phyloP scores from a whole-genome alignment of 2,888 invertebrate species.

The Cerceris ruficornis region DNA sequence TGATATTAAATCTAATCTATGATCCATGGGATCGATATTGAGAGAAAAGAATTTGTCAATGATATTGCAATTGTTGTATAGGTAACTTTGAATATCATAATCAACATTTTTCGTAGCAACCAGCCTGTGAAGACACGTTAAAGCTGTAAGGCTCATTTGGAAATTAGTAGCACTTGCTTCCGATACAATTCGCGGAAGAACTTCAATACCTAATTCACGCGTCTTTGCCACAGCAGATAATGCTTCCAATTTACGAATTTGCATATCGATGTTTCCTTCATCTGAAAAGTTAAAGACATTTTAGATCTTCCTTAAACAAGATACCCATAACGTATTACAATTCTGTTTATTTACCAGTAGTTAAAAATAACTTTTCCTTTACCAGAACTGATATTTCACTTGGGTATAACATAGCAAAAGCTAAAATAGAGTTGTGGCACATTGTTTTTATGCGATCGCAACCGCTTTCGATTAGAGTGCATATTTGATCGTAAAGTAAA shows the following conservation, averaged over 20 bases:
- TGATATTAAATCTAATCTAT: constrained; percentile 79
- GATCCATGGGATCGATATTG: constrained; percentile 53
- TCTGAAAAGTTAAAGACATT: constrained; percentile 63
- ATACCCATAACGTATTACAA: not conserved
- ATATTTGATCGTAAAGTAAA: constrained; percentile 83
- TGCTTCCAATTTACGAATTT: constrained; percentile 70
- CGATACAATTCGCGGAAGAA: constrained; percentile 70
- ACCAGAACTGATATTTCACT: constrained; percentile 83
- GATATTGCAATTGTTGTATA: constrained; percentile 81
- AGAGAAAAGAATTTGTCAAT: constrained; percentile 80
- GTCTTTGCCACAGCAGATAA: constrained; percentile 69
- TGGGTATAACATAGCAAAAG: constrained; percentile 83
- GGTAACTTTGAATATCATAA: constrained; percentile 77
- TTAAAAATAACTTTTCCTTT: constrained; percentile 79
- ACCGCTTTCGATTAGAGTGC: constrained; percentile 82
- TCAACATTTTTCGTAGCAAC: constrained; percentile 67
- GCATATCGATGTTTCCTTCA: constrained; percentile 37
- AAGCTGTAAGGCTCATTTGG: constrained; percentile 63
- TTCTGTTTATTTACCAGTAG: constrained; percentile 50
- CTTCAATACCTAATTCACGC: constrained; percentile 64
- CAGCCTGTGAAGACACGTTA: constrained; percentile 72
- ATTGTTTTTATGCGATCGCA: constrained; percentile 81
- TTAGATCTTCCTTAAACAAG: constrained; percentile 1
- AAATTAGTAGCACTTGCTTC: constrained; percentile 52
- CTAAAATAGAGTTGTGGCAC: constrained; percentile 83